Percentiles rank a stretch among this genome's conserved stretches.
These are phyloP conservation scores for Eolophus roseicapilla DNA, from an alignment of 2,113 vertebrate species.

Conservation along the genomic window DNA sequence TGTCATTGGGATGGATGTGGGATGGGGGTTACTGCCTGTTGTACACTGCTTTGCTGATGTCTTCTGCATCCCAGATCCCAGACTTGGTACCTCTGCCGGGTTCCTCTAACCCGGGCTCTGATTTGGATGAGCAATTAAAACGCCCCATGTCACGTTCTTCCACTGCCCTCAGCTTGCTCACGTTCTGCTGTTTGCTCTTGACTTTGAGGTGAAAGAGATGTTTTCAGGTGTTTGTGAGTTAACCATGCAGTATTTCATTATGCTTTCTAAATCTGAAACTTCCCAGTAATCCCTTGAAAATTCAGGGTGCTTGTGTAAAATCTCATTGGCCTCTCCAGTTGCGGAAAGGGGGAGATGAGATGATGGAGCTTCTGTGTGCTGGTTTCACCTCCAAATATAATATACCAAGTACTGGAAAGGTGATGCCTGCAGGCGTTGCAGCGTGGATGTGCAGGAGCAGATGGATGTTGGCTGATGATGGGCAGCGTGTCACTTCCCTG, in stretches of 20 bases:
- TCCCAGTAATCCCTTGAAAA: background rate
- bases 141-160: background rate
- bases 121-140: background rate
- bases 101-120: background rate
- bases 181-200: background rate
- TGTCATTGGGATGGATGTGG: background rate
- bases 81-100: background rate
- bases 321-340: background rate
- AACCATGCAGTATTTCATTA: background rate
- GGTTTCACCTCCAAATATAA: rapidly evolving
- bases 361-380: background rate
- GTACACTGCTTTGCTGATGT: background rate
- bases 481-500: background rate
- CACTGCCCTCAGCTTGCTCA: background rate
- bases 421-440: rapidly evolving
- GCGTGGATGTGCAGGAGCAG: rapidly evolving
- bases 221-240: background rate
- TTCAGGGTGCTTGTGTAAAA: background rate
- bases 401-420: rapidly evolving
- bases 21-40: background rate
- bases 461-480: rapidly evolving
- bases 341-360: background rate
- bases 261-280: background rate
- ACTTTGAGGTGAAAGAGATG: background rate
- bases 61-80: background rate